Conservation (phyloP, 2,888 invertebrate genomes). For the Anthophora plumipes region DNA sequence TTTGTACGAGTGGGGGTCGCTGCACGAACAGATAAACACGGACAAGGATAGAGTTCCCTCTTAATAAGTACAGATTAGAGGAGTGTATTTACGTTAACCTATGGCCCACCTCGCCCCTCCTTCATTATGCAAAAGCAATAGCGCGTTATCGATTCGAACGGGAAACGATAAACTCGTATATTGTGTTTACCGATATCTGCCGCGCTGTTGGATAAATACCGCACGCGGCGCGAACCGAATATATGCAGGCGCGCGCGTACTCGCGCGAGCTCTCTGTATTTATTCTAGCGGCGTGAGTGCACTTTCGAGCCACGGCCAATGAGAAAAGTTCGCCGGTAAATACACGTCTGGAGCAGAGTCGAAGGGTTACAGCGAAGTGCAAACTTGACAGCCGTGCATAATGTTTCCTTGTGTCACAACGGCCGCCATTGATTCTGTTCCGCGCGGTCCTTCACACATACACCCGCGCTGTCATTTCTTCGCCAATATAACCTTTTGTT, state of each 20-base stretch:
- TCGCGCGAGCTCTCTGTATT: constrained; percentile 5
- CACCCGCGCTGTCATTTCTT: neutral
- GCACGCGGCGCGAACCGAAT: neutral
- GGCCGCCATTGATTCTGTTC: constrained; percentile 36
- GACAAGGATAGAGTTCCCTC: constrained; percentile 6
- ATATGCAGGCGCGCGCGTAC: neutral
- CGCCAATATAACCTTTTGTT: constrained; percentile 47
- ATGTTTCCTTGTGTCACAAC: constrained; percentile 50
- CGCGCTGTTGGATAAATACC: constrained; percentile 33
- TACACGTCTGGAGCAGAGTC: constrained; percentile 18
- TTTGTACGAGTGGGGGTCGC: neutral
- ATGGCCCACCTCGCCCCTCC: neutral
- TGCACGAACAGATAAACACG: constrained; percentile 6
- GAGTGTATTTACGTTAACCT: constrained; percentile 19
- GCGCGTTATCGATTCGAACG: constrained; percentile 43
- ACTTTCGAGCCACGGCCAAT: constrained; percentile 23
- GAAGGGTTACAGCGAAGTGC: constrained; percentile 25
- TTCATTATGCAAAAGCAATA: constrained; percentile 49
- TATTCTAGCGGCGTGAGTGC: constrained; percentile 18
- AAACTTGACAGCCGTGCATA: constrained; percentile 39
- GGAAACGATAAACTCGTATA: constrained; percentile 32
- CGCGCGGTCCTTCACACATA: neutral
- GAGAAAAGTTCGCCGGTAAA: constrained; percentile 35
- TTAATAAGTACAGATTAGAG: constrained; percentile 30
- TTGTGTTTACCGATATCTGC: constrained; percentile 7